Conservation (phyloP, 2,113 vertebrate species). For the Amazona guildingii region DNA sequence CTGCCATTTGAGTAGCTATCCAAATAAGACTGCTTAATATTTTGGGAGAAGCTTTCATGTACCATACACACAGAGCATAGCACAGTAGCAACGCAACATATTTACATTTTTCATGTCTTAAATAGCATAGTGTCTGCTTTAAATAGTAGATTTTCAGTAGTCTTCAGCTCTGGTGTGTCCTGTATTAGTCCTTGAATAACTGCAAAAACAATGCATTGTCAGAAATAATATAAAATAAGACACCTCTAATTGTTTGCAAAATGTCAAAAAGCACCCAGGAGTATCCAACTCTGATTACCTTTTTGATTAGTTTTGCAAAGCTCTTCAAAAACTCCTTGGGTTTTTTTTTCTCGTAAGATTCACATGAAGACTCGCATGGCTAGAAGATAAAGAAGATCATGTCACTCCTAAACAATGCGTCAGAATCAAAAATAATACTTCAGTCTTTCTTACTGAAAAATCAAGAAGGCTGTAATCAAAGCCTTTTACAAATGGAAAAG, state of each 20-base stretch:
- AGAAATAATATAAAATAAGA: neutral
- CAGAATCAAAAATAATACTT: neutral
- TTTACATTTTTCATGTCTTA: constrained; percentile 30
- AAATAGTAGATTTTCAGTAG: constrained; percentile 28
- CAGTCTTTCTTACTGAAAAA: neutral
- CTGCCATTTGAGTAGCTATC: neutral
- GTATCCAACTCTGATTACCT: constrained; percentile 57
- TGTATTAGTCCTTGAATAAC: constrained; percentile 37
- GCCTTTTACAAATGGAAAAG: neutral
- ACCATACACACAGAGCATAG: neutral
- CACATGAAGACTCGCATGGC: constrained; percentile 61
- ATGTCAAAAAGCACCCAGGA: neutral
- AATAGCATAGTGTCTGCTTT: constrained; percentile 69
- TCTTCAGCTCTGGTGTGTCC: neutral
- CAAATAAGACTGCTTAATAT: neutral
- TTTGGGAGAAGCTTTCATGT: neutral
- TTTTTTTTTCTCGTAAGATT: constrained; percentile 45
- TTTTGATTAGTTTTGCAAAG: constrained; percentile 62
- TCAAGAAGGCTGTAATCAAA: neutral
- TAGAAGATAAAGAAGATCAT: constrained; percentile 48
- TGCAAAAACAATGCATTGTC: constrained; percentile 44
- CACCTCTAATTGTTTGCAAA: neutral
- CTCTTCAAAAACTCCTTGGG: constrained; percentile 64
- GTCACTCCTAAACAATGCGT: neutral
- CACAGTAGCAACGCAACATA: neutral